Percentiles rank a stretch among this genome's conserved stretches.
Evolutionary conservation across 2,113 vertebrate species (phyloP).

Genomic region (Fulmarus glacialis): DNA sequence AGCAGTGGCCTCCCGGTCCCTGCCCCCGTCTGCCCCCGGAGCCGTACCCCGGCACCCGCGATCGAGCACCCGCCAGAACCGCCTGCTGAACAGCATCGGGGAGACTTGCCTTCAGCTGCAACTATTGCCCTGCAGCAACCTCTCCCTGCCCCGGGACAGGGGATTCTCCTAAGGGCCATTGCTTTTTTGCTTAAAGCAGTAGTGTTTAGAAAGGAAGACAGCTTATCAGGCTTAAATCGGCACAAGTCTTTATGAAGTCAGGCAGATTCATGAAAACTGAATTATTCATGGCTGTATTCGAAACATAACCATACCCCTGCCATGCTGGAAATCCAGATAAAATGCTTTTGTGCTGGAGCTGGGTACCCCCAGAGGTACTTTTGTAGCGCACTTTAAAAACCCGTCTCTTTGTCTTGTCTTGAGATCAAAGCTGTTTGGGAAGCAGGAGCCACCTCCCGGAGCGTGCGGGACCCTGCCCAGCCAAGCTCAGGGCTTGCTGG

Average conservation of each 20-base stretch:
- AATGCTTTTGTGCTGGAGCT: background rate
- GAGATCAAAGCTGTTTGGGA: slow-evolving; percentile 18
- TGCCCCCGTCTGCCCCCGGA: accelerated
- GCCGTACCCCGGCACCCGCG: accelerated
- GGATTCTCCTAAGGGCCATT: background rate
- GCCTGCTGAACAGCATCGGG: accelerated
- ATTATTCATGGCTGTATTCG: background rate
- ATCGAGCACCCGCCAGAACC: background rate
- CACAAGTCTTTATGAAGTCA: background rate
- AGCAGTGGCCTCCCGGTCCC: accelerated
- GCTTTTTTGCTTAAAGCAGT: background rate
- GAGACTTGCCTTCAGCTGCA: background rate
- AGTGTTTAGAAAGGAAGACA: background rate
- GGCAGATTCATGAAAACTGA: background rate
- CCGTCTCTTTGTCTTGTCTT: background rate
- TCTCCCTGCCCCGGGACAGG: too few relatives aligned
- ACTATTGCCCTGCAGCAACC: background rate
- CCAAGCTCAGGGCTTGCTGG: background rate
- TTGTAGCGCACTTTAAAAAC: background rate
- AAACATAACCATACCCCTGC: background rate
- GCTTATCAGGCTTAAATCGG: background rate
- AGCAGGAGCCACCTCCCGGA: accelerated
- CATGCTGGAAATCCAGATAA: background rate
- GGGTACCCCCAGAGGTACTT: background rate
- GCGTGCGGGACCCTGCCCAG: background rate